phyloP scores from a whole-genome alignment of 2,888 invertebrate species.

The Eupithecia exiguata region DNA sequence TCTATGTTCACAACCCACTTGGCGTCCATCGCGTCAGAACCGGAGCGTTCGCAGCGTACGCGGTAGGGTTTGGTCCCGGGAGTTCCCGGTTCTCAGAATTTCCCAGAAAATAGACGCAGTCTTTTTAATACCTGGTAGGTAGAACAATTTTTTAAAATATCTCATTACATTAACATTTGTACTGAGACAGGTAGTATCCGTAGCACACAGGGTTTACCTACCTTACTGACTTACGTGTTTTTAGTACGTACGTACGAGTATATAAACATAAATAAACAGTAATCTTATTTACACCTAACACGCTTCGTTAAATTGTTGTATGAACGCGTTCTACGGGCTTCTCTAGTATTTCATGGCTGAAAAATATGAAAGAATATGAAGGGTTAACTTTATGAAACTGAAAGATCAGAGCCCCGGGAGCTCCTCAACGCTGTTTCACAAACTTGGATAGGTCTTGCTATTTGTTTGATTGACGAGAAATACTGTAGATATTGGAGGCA shows the following conservation, averaged over 20 bases:
- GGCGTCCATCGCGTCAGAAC: no score
- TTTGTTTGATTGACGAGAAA: not conserved
- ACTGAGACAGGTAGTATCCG: not conserved
- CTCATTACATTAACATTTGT: not conserved
- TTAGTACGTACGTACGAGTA: no score
- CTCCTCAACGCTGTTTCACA: not conserved
- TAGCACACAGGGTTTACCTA: no score
- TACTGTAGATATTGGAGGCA: not conserved
- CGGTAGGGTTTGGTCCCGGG: no score
- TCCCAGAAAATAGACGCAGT: no score
- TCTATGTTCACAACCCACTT: no score
- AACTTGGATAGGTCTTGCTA: not conserved
- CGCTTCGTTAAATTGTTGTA: not conserved
- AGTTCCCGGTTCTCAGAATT: no score
- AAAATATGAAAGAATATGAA: not conserved
- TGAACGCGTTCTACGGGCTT: not conserved
- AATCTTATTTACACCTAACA: not conserved
- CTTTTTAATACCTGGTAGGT: no score
- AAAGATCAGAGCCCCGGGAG: no score
- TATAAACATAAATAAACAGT: not conserved
- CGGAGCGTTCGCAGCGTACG: no score
- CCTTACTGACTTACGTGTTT: no score
- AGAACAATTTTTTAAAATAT: no score
- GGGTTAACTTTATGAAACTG: not conserved
- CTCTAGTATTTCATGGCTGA: not conserved